Conservation (phyloP, 2,888 invertebrate genomes). For the Dastarcus helophoroides region DNA sequence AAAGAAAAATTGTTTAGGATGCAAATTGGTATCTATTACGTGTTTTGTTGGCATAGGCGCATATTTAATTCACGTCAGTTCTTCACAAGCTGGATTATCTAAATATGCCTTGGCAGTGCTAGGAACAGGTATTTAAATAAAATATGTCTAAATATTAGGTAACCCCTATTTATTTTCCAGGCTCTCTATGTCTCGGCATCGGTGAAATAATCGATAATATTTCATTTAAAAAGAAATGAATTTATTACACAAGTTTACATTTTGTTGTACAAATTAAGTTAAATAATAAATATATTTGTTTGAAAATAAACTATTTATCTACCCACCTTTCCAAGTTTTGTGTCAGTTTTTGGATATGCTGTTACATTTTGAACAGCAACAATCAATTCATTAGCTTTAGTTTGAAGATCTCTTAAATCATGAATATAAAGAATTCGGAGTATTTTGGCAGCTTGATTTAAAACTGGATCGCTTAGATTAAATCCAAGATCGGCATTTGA, state of each 20-base stretch:
- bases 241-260: constrained; percentile 2
- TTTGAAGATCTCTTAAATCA: constrained; percentile 78
- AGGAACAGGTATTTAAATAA: constrained; percentile 5
- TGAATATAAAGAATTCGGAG: constrained; percentile 72
- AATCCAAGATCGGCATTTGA: constrained; percentile 56
- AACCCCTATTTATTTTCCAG: constrained; percentile 25
- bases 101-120: too few species aligned
- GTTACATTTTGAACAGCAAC: constrained; percentile 87
- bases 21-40: constrained; percentile 29
- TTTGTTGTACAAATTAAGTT: too few species aligned
- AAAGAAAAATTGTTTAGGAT: constrained; percentile 24
- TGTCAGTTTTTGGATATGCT: constrained; percentile 94
- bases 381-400: constrained; percentile 86
- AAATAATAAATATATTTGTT: constrained; percentile 1
- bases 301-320: constrained; percentile 34
- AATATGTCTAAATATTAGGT: constrained; percentile 6
- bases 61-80: too few species aligned
- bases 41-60: constrained; percentile 29
- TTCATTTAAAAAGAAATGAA: constrained; percentile 21
- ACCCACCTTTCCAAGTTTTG: constrained; percentile 87
- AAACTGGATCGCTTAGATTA: constrained; percentile 49
- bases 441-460: constrained; percentile 65
- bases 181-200: constrained; percentile 25
- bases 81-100: too few species aligned
- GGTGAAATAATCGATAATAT: constrained; percentile 31